Evolutionary conservation across 2,888 invertebrate genomes (phyloP).

Genomic region (Metopia argyrocephala): DNA sequence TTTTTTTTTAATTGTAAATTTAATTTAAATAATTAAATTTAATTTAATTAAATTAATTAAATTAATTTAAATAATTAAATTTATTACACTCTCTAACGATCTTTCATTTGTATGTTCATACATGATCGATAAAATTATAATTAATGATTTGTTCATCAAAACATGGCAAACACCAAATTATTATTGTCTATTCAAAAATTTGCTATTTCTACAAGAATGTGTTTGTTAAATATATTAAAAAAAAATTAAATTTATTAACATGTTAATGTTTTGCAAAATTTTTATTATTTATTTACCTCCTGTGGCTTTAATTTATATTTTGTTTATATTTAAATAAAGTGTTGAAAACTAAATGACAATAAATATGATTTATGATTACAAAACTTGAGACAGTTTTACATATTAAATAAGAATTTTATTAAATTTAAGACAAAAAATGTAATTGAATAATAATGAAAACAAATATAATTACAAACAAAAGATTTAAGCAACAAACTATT

Average conservation of each 20-base stretch:
- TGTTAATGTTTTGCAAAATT: constrained; percentile 8
- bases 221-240: too few species aligned
- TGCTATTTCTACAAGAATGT: constrained; percentile 4
- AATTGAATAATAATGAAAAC: too few species aligned
- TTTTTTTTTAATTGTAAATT: not conserved
- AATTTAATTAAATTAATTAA: constrained; percentile 48
- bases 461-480: not conserved
- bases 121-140: constrained; percentile 53
- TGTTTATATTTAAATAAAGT: constrained; percentile 25
- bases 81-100: constrained; percentile 45
- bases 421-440: not conserved
- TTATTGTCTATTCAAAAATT: constrained; percentile 10
- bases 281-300: constrained; percentile 31
- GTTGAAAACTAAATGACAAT: constrained; percentile 20
- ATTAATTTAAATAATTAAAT: constrained; percentile 49
- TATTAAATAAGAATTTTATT: too few species aligned
- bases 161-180: constrained; percentile 51
- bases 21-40: constrained; percentile 51
- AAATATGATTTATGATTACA: constrained; percentile 28
- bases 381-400: too few species aligned
- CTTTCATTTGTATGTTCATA: not conserved
- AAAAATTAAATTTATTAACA: not conserved
- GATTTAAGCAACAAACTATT: constrained; percentile 13
- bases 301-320: constrained; percentile 33
- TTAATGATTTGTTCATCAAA: constrained; percentile 45